Percentiles rank a stretch among this genome's conserved stretches.
phyloP scores from a whole-genome alignment of 1,140 invertebrate genomes.

The Bombus superbus region DNA sequence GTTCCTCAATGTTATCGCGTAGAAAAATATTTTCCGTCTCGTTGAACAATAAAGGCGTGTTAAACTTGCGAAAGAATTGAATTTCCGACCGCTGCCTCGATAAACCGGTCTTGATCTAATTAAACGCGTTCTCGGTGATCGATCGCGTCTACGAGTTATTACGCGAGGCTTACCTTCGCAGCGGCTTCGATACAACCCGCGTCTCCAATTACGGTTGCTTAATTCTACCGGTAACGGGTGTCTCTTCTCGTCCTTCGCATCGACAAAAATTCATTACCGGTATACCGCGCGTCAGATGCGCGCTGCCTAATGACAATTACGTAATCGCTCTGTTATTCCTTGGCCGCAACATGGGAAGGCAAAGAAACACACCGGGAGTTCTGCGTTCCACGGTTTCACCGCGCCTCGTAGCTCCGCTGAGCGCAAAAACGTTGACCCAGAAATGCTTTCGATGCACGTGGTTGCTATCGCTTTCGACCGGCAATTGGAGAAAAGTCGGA shows the following conservation, averaged over 20 bases:
- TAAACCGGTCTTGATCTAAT: constrained; percentile 49
- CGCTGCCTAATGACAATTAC: constrained; percentile 39
- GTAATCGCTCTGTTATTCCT: constrained; percentile 30
- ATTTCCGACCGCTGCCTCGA: background rate
- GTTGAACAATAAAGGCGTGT: constrained; percentile 2
- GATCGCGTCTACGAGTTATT: constrained; percentile 34
- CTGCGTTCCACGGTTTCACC: background rate
- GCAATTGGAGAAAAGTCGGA: background rate
- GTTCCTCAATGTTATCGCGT: background rate
- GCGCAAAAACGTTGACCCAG: background rate
- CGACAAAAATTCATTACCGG: constrained; percentile 39
- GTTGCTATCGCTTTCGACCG: background rate
- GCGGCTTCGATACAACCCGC: background rate
- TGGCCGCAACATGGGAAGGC: constrained; percentile 42
- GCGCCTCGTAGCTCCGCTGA: background rate
- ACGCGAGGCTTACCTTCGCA: constrained; percentile 6
- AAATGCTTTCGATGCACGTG: constrained; percentile 6
- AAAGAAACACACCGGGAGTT: background rate
- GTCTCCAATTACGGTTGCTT: constrained; percentile 40
- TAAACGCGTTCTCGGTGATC: constrained; percentile 53
- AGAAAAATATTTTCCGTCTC: background rate
- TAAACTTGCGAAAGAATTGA: constrained; percentile 4
- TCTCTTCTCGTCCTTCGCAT: background rate
- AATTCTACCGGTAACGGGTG: constrained; percentile 22
- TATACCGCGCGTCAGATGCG: background rate